A percentile compares a stretch with the other conserved stretches of the same genome.
phyloP scores from a whole-genome alignment of 2,888 invertebrate species.

The Cyaniris semiargus region DNA sequence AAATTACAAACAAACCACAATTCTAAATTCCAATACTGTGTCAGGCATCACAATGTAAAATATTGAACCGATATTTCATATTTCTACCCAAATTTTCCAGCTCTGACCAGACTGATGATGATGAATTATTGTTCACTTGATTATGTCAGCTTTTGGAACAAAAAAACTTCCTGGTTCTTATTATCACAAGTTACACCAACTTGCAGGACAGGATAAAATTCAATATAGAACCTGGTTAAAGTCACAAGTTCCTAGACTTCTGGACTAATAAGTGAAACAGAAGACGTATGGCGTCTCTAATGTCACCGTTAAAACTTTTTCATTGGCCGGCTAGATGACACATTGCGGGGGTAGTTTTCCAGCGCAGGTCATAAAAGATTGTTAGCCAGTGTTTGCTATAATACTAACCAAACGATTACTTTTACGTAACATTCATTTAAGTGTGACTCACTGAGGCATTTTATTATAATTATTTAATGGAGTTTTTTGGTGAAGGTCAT shows the following conservation, averaged over 20 bases:
- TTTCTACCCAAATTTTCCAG: no score
- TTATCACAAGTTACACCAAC: background rate
- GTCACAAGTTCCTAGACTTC: conserved; percentile 5
- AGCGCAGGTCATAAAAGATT: background rate
- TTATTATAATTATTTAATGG: background rate
- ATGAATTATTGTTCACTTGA: no score
- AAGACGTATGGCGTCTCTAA: conserved; percentile 27
- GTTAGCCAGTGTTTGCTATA: background rate
- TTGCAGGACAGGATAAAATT: background rate
- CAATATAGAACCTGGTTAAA: background rate
- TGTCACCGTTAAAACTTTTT: conserved; percentile 56
- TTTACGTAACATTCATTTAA: no score
- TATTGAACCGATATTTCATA: no score
- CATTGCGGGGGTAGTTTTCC: conserved; percentile 45
- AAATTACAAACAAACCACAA: no score
- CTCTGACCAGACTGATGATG: no score
- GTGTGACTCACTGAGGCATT: background rate
- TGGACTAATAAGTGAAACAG: conserved; percentile 27
- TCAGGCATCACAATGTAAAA: no score
- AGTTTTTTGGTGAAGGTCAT: no score
- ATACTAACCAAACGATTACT: background rate
- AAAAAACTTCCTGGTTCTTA: background rate
- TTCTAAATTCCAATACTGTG: no score
- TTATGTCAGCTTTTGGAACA: no score
- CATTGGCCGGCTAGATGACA: conserved; percentile 60